Evolutionary conservation across 1,140 invertebrate species (phyloP).

Genomic region (Vanessa tameamea): DNA sequence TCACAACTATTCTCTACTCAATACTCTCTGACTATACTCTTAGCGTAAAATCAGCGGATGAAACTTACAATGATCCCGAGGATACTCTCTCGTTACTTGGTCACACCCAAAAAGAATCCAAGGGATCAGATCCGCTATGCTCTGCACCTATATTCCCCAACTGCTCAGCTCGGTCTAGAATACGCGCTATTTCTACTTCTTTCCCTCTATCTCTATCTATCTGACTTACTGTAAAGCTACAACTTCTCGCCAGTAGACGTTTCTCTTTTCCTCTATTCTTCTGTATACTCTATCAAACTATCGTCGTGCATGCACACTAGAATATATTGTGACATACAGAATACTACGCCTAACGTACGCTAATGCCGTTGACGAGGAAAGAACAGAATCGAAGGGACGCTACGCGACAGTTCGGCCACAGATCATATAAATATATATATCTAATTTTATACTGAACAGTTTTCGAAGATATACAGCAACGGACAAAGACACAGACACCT

Average conservation of each 20-base stretch:
- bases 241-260: slow-evolving; percentile 75
- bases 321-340: slow-evolving; percentile 77
- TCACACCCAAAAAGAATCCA: slow-evolving; percentile 53
- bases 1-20: slow-evolving; percentile 77
- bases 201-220: slow-evolving; percentile 71
- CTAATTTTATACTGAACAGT: slow-evolving; percentile 60
- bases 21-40: slow-evolving; percentile 74
- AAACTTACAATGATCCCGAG: slow-evolving; percentile 63
- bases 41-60: slow-evolving; percentile 70
- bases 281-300: slow-evolving; percentile 74
- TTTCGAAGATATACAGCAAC: slow-evolving; percentile 61
- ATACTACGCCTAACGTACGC: slow-evolving; percentile 72
- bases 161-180: slow-evolving; percentile 74
- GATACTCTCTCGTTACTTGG: slow-evolving; percentile 59
- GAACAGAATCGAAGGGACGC: slow-evolving; percentile 67
- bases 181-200: slow-evolving; percentile 73
- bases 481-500: slow-evolving; percentile 73
- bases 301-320: slow-evolving; percentile 81
- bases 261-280: slow-evolving; percentile 77
- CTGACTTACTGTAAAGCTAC: slow-evolving; percentile 76
- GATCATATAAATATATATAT: slow-evolving; percentile 51
- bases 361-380: slow-evolving; percentile 65
- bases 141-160: slow-evolving; percentile 65
- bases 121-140: slow-evolving; percentile 65
- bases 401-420: slow-evolving; percentile 58